phyloP scores from a whole-genome alignment of 2,113 vertebrate genomes.

The Trematomus loennbergii region DNA sequence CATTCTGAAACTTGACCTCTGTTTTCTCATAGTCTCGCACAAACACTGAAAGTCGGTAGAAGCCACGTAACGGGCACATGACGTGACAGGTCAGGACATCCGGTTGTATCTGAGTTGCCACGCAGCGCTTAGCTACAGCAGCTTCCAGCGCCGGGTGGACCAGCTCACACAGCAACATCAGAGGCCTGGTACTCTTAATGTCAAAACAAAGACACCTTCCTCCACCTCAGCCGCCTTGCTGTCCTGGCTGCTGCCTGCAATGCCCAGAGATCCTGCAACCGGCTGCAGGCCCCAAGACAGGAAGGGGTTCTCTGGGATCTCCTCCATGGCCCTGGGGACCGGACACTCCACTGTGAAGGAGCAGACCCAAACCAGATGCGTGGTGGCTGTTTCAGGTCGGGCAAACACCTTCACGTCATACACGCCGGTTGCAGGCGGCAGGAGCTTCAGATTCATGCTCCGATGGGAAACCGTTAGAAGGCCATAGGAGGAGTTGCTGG shows the following conservation, averaged over 20 bases:
- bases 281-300: constrained; percentile 84
- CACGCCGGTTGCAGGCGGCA: constrained; percentile 75
- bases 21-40: constrained; percentile 80
- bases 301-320: constrained; percentile 83
- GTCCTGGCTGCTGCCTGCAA: constrained; percentile 71
- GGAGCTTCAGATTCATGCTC: constrained; percentile 82
- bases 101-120: constrained; percentile 82
- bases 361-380: constrained; percentile 83
- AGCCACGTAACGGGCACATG: constrained; percentile 81
- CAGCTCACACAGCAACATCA: constrained; percentile 82
- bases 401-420: constrained; percentile 88
- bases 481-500: constrained; percentile 71
- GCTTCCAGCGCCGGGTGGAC: constrained; percentile 73
- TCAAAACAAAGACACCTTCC: constrained; percentile 67
- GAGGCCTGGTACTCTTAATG: constrained; percentile 76
- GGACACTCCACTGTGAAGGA: constrained; percentile 84
- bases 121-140: constrained; percentile 78
- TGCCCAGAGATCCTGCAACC: constrained; percentile 70
- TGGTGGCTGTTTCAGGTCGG: constrained; percentile 51
- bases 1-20: constrained; percentile 79
- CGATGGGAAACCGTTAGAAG: constrained; percentile 76
- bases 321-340: constrained; percentile 63
- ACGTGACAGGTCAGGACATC: constrained; percentile 81
- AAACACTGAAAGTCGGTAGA: constrained; percentile 84
- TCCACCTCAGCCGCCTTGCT: constrained; percentile 73